Evolutionary conservation across 2,797 vertebrate species (phyloP).

Genomic region (Chelonia mydas): DNA sequence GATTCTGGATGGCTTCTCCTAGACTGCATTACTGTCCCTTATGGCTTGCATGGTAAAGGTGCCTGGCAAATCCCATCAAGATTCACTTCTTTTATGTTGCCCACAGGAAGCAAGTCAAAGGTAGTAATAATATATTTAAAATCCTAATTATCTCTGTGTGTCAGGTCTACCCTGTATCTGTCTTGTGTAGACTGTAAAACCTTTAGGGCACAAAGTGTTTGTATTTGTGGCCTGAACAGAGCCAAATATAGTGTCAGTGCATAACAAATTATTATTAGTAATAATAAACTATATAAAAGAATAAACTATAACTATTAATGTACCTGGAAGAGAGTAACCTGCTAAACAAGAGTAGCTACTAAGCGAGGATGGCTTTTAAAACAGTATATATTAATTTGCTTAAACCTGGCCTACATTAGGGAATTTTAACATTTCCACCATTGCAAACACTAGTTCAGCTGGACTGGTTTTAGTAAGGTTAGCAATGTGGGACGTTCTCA

Average conservation of each 20-base stretch:
- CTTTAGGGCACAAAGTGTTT: not conserved
- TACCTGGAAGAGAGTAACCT: fast-evolving
- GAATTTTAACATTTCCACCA: not conserved
- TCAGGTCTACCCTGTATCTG: not conserved
- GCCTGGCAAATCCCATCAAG: not conserved
- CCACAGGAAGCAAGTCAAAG: not conserved
- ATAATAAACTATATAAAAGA: not conserved
- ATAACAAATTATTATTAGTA: not conserved
- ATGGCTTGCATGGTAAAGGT: conserved; percentile 38
- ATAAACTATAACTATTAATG: not conserved
- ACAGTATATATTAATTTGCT: not conserved
- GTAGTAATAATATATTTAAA: not conserved
- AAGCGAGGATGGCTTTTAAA: not conserved
- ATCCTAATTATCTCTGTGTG: not conserved
- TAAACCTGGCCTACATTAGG: not conserved
- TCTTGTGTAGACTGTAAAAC: not conserved
- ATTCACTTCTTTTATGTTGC: not conserved
- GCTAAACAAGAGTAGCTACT: not conserved
- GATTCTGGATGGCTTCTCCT: conserved; percentile 21
- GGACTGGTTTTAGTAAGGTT: not conserved
- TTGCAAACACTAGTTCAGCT: not conserved
- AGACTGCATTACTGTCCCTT: conserved; percentile 24
- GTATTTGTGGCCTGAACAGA: not conserved
- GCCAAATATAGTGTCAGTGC: not conserved
- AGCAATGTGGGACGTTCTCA: not conserved